Evolutionary conservation across 1,140 invertebrate genomes (phyloP).

Genomic region (Steinernema khuongi): DNA sequence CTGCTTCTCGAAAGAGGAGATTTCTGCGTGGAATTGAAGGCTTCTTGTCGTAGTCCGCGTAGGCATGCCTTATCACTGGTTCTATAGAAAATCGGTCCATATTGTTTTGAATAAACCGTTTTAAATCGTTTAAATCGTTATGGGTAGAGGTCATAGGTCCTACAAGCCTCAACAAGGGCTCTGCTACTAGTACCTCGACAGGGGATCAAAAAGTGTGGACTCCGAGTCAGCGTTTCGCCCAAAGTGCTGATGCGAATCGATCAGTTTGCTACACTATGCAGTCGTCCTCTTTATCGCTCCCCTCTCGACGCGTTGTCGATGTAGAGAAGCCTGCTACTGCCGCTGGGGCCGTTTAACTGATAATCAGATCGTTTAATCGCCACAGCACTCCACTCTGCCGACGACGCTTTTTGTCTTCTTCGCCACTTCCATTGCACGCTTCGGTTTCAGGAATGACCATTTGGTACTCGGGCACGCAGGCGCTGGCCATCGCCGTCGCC

Average conservation of each 20-base stretch:
- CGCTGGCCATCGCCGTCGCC: constrained; percentile 42
- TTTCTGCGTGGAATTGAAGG: too few relatives aligned
- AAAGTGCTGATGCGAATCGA: not conserved
- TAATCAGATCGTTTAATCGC: constrained; percentile 17
- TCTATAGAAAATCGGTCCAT: too few relatives aligned
- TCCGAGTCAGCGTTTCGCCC: not conserved
- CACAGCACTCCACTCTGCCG: not conserved
- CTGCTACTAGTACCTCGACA: too few relatives aligned
- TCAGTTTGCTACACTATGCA: constrained; percentile 6
- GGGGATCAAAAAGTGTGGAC: not conserved
- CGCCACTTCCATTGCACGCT: not conserved
- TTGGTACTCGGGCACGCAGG: constrained; percentile 50
- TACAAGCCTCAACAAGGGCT: too few relatives aligned
- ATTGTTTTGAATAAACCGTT: too few relatives aligned
- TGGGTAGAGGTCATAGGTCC: too few relatives aligned
- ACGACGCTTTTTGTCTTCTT: constrained; percentile 16
- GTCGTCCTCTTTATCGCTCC: not conserved
- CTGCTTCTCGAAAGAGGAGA: too few relatives aligned
- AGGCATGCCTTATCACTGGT: too few relatives aligned
- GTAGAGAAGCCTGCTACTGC: constrained; percentile 15
- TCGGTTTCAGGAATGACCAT: constrained; percentile 25
- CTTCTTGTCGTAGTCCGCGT: too few relatives aligned
- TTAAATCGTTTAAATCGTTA: too few relatives aligned
- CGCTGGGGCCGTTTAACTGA: not conserved
- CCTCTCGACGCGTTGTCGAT: constrained; percentile 13